Evolutionary conservation across 2,888 invertebrate species (phyloP).

Genomic region (Sminthurides aquaticus): DNA sequence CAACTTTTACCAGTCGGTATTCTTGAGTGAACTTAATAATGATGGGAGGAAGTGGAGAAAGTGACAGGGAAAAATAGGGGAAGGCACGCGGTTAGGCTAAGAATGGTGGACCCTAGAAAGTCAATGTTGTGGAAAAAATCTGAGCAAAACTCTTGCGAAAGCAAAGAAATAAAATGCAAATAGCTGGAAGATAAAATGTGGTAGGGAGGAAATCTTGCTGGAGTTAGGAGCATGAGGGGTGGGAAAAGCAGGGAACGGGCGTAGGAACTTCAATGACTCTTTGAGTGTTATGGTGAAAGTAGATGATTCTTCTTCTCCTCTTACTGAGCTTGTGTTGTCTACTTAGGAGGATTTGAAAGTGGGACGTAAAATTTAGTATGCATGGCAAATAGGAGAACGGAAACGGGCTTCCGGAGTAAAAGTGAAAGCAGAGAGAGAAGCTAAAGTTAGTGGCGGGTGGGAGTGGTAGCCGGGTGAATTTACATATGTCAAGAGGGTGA

Average conservation of each 20-base stretch:
- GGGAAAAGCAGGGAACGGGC: background rate
- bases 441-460: no score
- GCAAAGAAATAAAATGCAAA: slow-evolving; percentile 18
- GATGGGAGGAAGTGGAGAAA: background rate
- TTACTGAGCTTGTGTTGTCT: background rate
- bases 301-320: background rate
- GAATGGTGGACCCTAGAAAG: slow-evolving; percentile 8
- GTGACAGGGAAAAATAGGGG: background rate
- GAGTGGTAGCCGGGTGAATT: no score
- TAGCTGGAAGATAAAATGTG: slow-evolving; percentile 20
- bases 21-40: background rate
- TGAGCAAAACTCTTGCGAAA: background rate
- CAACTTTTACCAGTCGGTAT: background rate
- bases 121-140: slow-evolving; percentile 19
- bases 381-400: no score
- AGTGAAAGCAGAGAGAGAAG: no score
- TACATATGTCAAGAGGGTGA: no score
- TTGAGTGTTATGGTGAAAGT: no score
- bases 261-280: no score
- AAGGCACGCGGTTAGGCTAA: no score
- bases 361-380: no score
- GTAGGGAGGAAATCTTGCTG: background rate
- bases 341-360: no score
- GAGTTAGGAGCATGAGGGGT: background rate
- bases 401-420: no score